Conservation (phyloP, 35 echinoderm and acorn worm species). For the Chiridota heheva region DNA sequence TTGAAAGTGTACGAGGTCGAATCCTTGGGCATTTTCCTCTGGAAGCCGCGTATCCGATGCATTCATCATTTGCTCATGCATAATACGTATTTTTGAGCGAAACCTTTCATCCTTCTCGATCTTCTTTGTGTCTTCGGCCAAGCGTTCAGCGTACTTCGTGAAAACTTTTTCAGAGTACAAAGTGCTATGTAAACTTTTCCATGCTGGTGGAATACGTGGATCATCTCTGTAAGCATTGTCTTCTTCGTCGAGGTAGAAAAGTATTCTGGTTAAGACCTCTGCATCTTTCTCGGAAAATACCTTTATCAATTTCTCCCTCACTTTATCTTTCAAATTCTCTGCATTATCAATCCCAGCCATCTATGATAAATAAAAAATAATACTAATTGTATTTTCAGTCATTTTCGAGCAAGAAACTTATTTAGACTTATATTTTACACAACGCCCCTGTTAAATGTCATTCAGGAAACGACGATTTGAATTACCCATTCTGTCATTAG, state of each 20-base stretch:
- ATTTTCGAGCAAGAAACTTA: too few species aligned
- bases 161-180: constrained; percentile 1
- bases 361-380: too few species aligned
- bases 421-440: too few species aligned
- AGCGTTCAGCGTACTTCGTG: background rate
- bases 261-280: background rate
- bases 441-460: too few species aligned
- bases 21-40: background rate
- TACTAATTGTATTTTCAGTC: too few species aligned
- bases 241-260: background rate
- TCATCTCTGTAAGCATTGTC: background rate
- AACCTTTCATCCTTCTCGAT: background rate
- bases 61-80: background rate
- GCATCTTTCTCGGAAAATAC: background rate
- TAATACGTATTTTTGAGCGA: background rate
- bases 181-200: background rate
- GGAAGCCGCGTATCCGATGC: background rate
- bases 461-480: too few species aligned
- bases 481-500: too few species aligned
- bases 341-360: too few species aligned
- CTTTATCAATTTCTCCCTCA: background rate
- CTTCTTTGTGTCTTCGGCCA: background rate
- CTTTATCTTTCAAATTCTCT: background rate
- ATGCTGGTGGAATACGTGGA: background rate
- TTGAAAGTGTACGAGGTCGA: background rate